Conservation (phyloP, 2,113 vertebrate genomes). For the Neofelis nebulosa region DNA sequence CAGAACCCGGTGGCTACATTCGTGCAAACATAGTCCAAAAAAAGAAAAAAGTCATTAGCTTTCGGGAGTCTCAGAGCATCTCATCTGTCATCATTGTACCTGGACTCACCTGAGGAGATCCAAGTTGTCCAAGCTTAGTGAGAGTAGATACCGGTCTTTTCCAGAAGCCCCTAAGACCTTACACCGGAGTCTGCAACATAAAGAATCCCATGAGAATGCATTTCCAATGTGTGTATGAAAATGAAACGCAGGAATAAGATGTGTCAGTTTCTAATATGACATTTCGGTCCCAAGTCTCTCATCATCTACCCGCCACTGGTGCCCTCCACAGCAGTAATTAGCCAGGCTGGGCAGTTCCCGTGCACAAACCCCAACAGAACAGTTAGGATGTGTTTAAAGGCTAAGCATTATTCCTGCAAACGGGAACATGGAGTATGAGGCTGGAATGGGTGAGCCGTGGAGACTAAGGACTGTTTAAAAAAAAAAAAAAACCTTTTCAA, state of each 20-base stretch:
- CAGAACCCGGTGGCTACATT: not conserved
- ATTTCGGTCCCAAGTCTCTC: not conserved
- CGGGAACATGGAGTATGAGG: not conserved
- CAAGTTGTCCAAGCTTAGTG: not conserved
- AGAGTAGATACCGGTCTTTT: not conserved
- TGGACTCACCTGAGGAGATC: not conserved
- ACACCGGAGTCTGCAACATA: not conserved
- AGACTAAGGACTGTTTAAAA: not conserved
- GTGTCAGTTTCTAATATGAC: not conserved
- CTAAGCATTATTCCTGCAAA: not conserved
- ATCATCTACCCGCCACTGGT: not conserved
- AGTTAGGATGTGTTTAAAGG: constrained; percentile 26
- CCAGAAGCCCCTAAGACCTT: constrained; percentile 30
- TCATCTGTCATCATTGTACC: not conserved
- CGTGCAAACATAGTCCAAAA: not conserved
- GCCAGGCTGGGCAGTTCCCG: constrained; percentile 15
- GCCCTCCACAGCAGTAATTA: not conserved
- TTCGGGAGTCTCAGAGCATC: not conserved
- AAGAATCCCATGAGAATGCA: not conserved
- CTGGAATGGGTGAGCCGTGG: constrained; percentile 3
- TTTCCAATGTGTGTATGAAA: not conserved
- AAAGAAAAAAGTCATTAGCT: not conserved
- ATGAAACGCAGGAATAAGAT: not conserved
- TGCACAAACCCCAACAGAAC: constrained; percentile 17
- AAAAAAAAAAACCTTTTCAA: not conserved